Evolutionary conservation across 2,797 vertebrate genomes (phyloP).

Genomic region (Etheostoma nigrum): DNA sequence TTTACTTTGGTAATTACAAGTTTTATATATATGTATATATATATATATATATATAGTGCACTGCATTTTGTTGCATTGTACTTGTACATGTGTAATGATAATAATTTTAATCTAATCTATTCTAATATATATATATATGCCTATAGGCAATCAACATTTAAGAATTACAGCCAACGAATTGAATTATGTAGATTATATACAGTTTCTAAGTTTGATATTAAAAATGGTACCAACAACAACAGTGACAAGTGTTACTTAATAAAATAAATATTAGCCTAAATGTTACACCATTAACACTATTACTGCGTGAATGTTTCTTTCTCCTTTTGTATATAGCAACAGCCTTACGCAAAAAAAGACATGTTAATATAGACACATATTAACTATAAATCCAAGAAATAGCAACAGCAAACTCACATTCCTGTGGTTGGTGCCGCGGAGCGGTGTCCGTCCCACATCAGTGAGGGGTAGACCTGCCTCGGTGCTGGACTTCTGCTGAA

Average conservation of each 20-base stretch:
- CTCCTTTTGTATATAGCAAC: neutral
- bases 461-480: neutral
- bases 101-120: too few relatives aligned
- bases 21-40: too few relatives aligned
- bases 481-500: neutral
- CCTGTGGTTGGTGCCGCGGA: neutral
- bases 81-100: too few relatives aligned
- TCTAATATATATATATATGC: fast-evolving
- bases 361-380: neutral
- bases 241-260: neutral
- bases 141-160: neutral
- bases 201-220: neutral
- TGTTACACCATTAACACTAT: neutral
- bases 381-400: neutral
- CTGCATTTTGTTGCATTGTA: too few relatives aligned
- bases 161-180: neutral
- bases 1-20: too few relatives aligned
- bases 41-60: too few relatives aligned
- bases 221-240: neutral
- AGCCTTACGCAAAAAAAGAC: neutral
- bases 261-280: neutral
- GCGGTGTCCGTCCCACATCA: neutral
- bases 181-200: neutral
- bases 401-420: slow-evolving; percentile 28
- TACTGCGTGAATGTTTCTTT: neutral